Evolutionary conservation across 2,888 invertebrate species (phyloP).

Genomic region (Dynastes grantii): DNA sequence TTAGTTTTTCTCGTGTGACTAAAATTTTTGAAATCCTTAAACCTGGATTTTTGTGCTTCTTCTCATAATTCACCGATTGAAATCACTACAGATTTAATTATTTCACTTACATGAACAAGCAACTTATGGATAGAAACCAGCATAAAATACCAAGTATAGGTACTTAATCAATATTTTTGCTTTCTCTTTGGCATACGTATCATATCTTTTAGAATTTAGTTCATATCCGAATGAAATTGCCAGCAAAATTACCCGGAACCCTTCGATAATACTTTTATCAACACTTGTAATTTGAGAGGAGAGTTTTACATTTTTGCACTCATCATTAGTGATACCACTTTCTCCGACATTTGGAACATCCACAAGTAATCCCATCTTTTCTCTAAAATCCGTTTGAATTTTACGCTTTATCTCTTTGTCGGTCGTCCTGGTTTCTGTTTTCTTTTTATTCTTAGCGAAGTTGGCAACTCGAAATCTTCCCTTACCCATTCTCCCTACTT

Average conservation of each 20-base stretch:
- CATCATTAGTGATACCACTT: slow-evolving; percentile 55
- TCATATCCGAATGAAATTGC: slow-evolving; percentile 49
- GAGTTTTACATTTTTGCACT: slow-evolving; percentile 58
- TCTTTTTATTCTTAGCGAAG: not conserved
- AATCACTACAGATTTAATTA: slow-evolving; percentile 1
- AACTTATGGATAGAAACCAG: slow-evolving; percentile 2
- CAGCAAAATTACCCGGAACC: slow-evolving; percentile 48
- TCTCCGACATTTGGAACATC: slow-evolving; percentile 53
- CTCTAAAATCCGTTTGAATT: slow-evolving; percentile 35
- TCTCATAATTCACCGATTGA: slow-evolving; percentile 16
- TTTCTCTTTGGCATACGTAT: slow-evolving; percentile 7
- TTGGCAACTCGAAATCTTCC: not conserved
- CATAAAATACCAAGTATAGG: slow-evolving; percentile 18
- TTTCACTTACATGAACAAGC: slow-evolving; percentile 27
- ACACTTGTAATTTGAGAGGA: slow-evolving; percentile 34
- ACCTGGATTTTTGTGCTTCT: not conserved
- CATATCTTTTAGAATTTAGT: slow-evolving; percentile 1
- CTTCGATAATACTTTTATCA: slow-evolving; percentile 43
- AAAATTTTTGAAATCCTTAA: slow-evolving; percentile 7
- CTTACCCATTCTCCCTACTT: not conserved
- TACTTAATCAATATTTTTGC: slow-evolving; percentile 8
- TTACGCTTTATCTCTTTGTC: slow-evolving; percentile 36
- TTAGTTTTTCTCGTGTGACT: too few relatives aligned
- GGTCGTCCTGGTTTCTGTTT: not conserved
- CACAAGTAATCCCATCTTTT: slow-evolving; percentile 41